Percentiles rank a stretch among this genome's conserved stretches.
These are phyloP conservation scores for Xestia ashworthii DNA, from an alignment of 2,888 invertebrate species.

Conservation along the genomic window DNA sequence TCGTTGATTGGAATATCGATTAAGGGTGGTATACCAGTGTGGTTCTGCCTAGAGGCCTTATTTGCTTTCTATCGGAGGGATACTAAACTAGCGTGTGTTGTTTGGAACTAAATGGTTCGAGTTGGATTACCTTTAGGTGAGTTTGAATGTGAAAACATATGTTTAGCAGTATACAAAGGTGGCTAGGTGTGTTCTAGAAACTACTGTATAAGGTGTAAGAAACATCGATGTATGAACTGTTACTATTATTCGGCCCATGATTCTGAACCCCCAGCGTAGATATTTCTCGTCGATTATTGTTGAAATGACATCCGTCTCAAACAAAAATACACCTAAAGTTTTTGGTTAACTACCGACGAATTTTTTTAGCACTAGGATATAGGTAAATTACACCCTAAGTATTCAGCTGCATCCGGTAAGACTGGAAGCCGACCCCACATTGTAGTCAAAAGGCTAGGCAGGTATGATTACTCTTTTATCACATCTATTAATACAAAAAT, in stretches of 20 bases:
- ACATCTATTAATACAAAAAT: background rate
- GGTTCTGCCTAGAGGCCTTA: slow-evolving; percentile 32
- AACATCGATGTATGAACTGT: background rate
- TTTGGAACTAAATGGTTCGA: background rate
- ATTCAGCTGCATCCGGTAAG: too few species aligned
- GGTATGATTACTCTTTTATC: background rate
- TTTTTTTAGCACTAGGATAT: too few species aligned
- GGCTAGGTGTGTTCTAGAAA: background rate
- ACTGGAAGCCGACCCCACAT: too few species aligned
- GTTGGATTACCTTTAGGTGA: background rate
- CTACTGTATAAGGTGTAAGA: background rate
- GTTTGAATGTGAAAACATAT: background rate
- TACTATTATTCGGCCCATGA: background rate
- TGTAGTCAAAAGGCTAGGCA: too few species aligned
- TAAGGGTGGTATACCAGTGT: slow-evolving; percentile 27
- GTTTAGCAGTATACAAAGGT: background rate
- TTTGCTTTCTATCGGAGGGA: slow-evolving; percentile 22
- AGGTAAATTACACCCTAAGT: too few species aligned
- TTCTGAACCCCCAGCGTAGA: background rate
- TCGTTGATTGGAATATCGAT: slow-evolving; percentile 71
- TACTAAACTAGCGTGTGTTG: background rate
- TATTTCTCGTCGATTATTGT: background rate
- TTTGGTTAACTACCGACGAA: too few species aligned
- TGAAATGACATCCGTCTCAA: background rate
- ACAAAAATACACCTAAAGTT: too few species aligned